Base-by-base conservation (phyloP, 2,888 invertebrate species). In the Suillia variegata region DNA sequence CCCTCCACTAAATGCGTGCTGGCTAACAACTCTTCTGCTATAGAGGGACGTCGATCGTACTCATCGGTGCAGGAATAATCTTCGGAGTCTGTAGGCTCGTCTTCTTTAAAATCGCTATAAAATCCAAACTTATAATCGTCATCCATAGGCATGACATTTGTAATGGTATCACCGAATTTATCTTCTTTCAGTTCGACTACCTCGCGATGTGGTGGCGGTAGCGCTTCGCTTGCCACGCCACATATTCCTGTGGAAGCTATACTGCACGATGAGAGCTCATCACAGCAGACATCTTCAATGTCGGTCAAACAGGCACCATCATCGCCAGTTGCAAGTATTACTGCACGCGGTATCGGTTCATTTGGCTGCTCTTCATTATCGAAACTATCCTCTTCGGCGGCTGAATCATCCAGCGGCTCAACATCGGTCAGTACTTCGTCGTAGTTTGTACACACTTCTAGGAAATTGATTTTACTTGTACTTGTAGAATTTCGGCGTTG, bases 201-300 rank as follows among this genome's bases (percentile, higher is more conserved):
- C 70, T 84, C 84, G 55, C 85, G 79, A 49, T 81, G 80, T 12
- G 84, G 76, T 21, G 78, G 70, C 8, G 85, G 85, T 49, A 86
- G 34, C 1, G 62, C 48, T 20, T 67, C 59, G 2, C 21, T 15
- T 3, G 67, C 63, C 1, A 76, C 69, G 8, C 67, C 4, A n/a
- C 45, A 2, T 8, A 48, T 42, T 38, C 74, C 69, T 1, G 45
- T 10, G 5, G 62, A 12, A 13, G n/a, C 6, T 13, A n/a, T n/a
- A 18, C 12, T n/a, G n/a, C n/a, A 4, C 10, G 21, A 33, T 4
- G 73, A 74, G 1, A 63, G 59, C 2, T 78, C 79, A 1, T 78
- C 79, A 54, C 63, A 73, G 21, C 53, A 64, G 17, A 80, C 63
- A 52, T 82, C 81, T 68, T 84, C 84, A 1, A 77, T 64, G 65